phyloP scores from a whole-genome alignment of 2,888 invertebrate genomes.

The Meteorus colon region DNA sequence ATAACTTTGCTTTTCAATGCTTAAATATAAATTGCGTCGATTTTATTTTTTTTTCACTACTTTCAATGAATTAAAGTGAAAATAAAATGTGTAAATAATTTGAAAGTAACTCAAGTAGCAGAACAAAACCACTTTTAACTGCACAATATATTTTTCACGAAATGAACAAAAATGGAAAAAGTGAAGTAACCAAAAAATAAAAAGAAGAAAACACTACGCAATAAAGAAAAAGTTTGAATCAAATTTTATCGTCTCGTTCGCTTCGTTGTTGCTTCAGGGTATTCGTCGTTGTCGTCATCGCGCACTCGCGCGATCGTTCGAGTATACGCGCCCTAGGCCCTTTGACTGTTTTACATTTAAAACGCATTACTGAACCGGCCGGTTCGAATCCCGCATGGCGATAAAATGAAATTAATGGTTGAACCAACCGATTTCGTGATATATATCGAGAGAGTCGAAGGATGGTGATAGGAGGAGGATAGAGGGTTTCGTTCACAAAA shows the following conservation, averaged over 20 bases:
- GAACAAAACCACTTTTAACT: neutral
- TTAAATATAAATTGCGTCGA: neutral
- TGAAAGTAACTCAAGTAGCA: neutral
- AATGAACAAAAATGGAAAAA: neutral
- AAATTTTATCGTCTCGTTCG: conserved; percentile 67
- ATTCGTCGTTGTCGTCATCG: conserved; percentile 6
- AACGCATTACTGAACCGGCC: conserved; percentile 69
- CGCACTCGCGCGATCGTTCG: conserved; percentile 29
- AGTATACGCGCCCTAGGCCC: conserved; percentile 63
- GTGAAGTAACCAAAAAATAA: neutral
- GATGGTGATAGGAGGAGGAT: conserved; percentile 25
- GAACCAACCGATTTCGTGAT: conserved; percentile 69
- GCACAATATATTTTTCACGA: neutral
- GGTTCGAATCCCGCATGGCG: conserved; percentile 68
- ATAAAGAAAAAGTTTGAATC: conserved; percentile 64
- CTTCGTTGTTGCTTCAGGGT: neutral
- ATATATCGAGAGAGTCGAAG: conserved; percentile 58
- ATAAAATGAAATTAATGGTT: conserved; percentile 73
- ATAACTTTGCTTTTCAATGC: too few relatives aligned
- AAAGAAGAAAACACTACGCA: conserved; percentile 32
- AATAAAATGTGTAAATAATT: conserved; percentile 2
- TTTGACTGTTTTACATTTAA: conserved; percentile 72
- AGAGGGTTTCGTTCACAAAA: conserved; percentile 42
- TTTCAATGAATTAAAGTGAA: neutral
- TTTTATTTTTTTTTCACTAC: neutral